Conservation (phyloP, 2,888 invertebrate genomes). For the Hemithea aestivaria region DNA sequence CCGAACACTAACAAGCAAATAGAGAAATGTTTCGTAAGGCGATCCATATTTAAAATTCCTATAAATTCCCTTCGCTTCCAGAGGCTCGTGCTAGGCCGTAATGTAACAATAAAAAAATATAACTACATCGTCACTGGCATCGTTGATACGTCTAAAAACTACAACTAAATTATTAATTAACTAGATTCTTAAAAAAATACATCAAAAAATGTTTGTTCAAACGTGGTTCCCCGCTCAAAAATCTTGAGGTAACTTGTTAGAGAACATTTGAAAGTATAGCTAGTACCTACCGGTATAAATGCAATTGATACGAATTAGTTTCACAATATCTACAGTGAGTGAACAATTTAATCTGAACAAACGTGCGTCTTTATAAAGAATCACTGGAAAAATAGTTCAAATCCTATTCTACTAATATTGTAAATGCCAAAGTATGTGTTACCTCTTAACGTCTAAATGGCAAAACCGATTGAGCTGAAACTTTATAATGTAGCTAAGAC, state of each 20-base stretch:
- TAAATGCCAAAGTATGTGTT: too few relatives aligned
- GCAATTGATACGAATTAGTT: background rate
- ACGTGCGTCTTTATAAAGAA: background rate
- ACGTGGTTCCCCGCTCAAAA: constrained; percentile 8
- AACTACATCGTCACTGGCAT: constrained; percentile 27
- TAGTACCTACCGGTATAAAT: constrained; percentile 3
- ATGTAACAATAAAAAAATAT: constrained; percentile 14
- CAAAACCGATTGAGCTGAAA: too few relatives aligned
- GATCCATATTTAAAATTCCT: background rate
- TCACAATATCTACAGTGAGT: background rate
- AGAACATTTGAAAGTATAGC: constrained; percentile 20
- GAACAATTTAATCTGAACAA: background rate
- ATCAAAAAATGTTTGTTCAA: constrained; percentile 12
- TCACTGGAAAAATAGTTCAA: too few relatives aligned
- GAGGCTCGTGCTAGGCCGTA: constrained; percentile 16
- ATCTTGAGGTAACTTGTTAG: constrained; percentile 24
- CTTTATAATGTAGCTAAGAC: too few relatives aligned
- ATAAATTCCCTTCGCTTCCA: constrained; percentile 6
- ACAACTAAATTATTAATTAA: constrained; percentile 30
- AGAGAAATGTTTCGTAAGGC: too few relatives aligned
- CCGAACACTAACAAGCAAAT: too few relatives aligned
- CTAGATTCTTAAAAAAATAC: constrained; percentile 20
- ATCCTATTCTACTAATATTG: too few relatives aligned
- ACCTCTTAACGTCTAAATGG: too few relatives aligned
- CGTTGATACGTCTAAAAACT: constrained; percentile 23